Percentiles rank a stretch among this genome's conserved stretches.
Evolutionary conservation across 2,797 vertebrate genomes (phyloP).

Genomic region (Lacerta agilis): DNA sequence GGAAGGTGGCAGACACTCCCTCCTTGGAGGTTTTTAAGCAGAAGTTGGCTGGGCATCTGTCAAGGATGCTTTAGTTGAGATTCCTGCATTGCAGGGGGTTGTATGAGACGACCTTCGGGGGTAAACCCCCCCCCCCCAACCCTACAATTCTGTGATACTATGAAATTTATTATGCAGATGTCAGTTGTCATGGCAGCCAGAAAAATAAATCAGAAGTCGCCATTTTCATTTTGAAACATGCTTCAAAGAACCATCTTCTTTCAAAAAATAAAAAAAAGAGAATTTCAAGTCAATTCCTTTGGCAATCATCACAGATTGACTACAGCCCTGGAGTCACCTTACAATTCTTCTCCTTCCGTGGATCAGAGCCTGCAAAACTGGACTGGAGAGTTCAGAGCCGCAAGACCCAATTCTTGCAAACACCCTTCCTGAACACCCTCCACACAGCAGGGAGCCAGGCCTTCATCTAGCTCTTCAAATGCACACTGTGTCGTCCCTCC

Average conservation of each 20-base stretch:
- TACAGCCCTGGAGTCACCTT: background rate
- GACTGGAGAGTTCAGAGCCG: background rate
- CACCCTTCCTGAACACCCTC: background rate
- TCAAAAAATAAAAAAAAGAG: background rate
- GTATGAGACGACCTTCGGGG: too few species aligned
- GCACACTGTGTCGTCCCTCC: constrained; percentile 24
- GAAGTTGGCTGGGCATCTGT: too few species aligned
- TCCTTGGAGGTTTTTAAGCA: too few species aligned
- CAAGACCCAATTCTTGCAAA: background rate
- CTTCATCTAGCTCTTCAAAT: constrained; percentile 59
- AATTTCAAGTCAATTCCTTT: background rate
- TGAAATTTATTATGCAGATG: background rate
- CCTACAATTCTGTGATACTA: too few species aligned
- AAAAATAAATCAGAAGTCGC: too few species aligned
- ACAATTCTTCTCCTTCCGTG: background rate
- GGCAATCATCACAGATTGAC: too few species aligned
- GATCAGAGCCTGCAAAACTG: background rate
- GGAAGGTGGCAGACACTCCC: too few species aligned
- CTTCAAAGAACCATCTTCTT: background rate
- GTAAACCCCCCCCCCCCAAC: too few species aligned
- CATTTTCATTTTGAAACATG: too few species aligned
- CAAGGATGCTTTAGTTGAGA: too few species aligned
- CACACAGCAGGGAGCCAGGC: background rate
- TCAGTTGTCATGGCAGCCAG: background rate
- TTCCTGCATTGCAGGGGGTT: too few species aligned